A percentile compares a stretch with the other conserved stretches of the same genome.
phyloP scores from a whole-genome alignment of 2,113 vertebrate species.

The Megaleporinus macrocephalus region DNA sequence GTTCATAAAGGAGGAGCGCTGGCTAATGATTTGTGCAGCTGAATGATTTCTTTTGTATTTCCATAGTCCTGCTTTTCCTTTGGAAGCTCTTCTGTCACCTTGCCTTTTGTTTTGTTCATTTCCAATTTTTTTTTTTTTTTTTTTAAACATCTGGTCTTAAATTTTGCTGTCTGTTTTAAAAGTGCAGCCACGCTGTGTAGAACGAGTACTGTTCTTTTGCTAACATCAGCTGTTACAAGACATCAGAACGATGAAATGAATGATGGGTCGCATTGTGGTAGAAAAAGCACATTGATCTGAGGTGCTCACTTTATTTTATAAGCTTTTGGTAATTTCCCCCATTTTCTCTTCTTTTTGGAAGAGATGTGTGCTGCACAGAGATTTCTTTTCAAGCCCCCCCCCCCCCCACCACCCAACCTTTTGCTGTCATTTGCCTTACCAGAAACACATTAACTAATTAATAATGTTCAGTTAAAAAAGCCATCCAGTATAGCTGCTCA shows the following conservation, averaged over 20 bases:
- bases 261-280: neutral
- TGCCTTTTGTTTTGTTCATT: constrained; percentile 21
- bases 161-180: constrained; percentile 2
- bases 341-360: constrained; percentile 24
- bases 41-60: neutral
- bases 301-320: constrained; percentile 3
- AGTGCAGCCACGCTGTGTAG: constrained; percentile 7
- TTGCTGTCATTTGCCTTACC: constrained; percentile 48
- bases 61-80: constrained; percentile 10
- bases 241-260: neutral
- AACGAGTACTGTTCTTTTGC: neutral
- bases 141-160: constrained; percentile 18
- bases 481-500: constrained; percentile 52
- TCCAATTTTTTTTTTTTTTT: neutral
- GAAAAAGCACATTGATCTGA: neutral
- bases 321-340: neutral
- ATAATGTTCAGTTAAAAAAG: constrained; percentile 38
- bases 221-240: neutral
- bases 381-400: neutral
- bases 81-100: neutral
- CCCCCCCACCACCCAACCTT: too few relatives aligned
- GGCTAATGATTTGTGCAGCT: constrained; percentile 1
- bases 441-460: constrained; percentile 48
- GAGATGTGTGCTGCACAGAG: neutral
- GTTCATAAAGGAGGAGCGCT: neutral